Conservation (phyloP, 2,888 invertebrate genomes). For the Pollenia amentaria region DNA sequence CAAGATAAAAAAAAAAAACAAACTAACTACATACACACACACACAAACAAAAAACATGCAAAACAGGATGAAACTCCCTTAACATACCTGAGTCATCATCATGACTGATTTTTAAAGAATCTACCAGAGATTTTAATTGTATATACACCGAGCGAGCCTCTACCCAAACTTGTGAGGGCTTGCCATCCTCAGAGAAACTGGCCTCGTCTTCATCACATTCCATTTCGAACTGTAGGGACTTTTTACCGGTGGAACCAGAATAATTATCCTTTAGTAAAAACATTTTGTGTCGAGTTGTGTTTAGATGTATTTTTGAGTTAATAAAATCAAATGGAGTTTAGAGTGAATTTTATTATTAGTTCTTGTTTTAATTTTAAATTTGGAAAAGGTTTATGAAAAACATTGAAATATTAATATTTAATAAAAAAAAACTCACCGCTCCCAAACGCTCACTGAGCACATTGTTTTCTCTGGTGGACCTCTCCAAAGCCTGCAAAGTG, state of each 20-base stretch:
- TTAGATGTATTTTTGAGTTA: slow-evolving; percentile 24
- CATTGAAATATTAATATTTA: slow-evolving; percentile 2
- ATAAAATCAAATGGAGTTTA: not conserved
- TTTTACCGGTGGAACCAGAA: slow-evolving; percentile 82
- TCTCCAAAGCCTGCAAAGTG: slow-evolving; percentile 88
- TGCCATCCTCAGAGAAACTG: slow-evolving; percentile 83
- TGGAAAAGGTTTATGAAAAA: not conserved
- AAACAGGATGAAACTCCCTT: not conserved
- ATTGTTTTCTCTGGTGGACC: slow-evolving; percentile 89
- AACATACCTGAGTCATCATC: slow-evolving; percentile 89
- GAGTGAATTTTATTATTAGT: not conserved
- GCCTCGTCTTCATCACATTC: slow-evolving; percentile 90
- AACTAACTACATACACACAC: slow-evolving; percentile 58
- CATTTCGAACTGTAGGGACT: slow-evolving; percentile 95
- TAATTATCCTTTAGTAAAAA: slow-evolving; percentile 78
- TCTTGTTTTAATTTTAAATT: slow-evolving; percentile 1
- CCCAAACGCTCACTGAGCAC: slow-evolving; percentile 90
- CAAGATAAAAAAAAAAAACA: slow-evolving; percentile 11
- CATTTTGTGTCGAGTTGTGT: not conserved
- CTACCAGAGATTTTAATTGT: slow-evolving; percentile 89
- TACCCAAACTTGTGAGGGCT: slow-evolving; percentile 86
- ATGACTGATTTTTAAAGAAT: slow-evolving; percentile 90
- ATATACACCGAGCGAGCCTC: slow-evolving; percentile 90
- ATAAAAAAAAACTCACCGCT: slow-evolving; percentile 84
- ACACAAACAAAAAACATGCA: slow-evolving; percentile 19